phyloP scores from a whole-genome alignment of 30 jellyfish, hydroid and myxozoan genomes.

The Mastigias papua region DNA sequence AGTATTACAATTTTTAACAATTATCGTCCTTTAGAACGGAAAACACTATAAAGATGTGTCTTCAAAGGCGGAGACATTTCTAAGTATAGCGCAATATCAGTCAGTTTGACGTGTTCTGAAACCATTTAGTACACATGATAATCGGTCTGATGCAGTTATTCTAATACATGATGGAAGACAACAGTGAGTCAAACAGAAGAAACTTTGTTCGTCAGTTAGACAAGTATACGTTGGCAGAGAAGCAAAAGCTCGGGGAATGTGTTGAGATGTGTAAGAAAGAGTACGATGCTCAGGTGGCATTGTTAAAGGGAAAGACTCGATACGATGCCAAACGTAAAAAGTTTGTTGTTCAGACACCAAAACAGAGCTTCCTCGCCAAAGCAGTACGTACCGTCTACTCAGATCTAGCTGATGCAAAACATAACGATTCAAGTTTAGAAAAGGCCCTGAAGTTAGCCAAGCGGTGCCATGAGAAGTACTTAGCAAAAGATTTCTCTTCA shows the following conservation, averaged over 20 bases:
- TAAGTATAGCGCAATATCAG: no score
- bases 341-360: constrained; percentile 61
- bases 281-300: constrained; percentile 31
- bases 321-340: constrained; percentile 57
- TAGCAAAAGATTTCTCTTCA: constrained; percentile 64
- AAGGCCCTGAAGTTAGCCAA: constrained; percentile 71
- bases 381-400: constrained; percentile 50
- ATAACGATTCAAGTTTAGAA: constrained; percentile 26
- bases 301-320: constrained; percentile 30
- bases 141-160: not conserved
- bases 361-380: constrained; percentile 62
- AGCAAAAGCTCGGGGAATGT: constrained; percentile 60
- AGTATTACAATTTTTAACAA: no score
- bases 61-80: no score
- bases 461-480: constrained; percentile 66
- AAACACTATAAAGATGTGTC: no score
- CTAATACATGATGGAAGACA: constrained; percentile 19
- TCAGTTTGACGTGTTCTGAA: no score
- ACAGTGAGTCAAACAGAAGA: constrained; percentile 13
- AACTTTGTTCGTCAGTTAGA: constrained; percentile 43
- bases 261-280: constrained; percentile 17
- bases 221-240: constrained; percentile 61
- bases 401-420: constrained; percentile 51
- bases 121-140: no score
- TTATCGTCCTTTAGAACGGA: no score